These are phyloP conservation scores for Coturnix japonica DNA, from an alignment of 2,113 vertebrate genomes.

Conservation along the genomic window DNA sequence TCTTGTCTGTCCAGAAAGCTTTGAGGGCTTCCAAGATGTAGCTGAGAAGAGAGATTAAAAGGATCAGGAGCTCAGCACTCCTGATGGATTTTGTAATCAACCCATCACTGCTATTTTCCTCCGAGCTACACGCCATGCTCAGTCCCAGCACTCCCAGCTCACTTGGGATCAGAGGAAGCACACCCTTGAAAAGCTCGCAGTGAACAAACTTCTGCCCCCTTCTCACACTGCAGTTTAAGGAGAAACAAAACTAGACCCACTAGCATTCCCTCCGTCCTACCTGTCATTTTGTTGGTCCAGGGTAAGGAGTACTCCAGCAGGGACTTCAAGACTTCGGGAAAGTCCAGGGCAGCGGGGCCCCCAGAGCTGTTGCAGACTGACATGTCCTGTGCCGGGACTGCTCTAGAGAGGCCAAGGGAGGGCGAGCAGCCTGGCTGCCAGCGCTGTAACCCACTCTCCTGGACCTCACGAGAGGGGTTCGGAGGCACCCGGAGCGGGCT, in stretches of 20 bases:
- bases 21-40: constrained; percentile 12
- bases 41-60: constrained; percentile 6
- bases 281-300: constrained; percentile 80
- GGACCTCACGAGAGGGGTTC: background rate
- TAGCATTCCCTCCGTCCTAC: constrained; percentile 60
- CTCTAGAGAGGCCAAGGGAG: background rate
- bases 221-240: background rate
- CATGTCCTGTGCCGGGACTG: constrained; percentile 63
- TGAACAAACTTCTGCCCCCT: background rate
- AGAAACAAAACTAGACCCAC: background rate
- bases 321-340: constrained; percentile 88
- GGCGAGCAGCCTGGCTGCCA: background rate
- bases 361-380: constrained; percentile 70
- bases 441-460: background rate
- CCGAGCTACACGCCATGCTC: background rate
- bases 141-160: background rate
- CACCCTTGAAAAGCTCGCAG: background rate
- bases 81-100: constrained; percentile 2
- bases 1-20: background rate
- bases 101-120: background rate
- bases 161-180: background rate
- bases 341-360: constrained; percentile 81
- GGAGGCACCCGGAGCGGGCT: background rate
- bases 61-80: constrained; percentile 14
- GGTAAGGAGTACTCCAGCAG: constrained; percentile 86